Base-by-base conservation (phyloP, 2,888 invertebrate species). In the Erynnis tages region DNA sequence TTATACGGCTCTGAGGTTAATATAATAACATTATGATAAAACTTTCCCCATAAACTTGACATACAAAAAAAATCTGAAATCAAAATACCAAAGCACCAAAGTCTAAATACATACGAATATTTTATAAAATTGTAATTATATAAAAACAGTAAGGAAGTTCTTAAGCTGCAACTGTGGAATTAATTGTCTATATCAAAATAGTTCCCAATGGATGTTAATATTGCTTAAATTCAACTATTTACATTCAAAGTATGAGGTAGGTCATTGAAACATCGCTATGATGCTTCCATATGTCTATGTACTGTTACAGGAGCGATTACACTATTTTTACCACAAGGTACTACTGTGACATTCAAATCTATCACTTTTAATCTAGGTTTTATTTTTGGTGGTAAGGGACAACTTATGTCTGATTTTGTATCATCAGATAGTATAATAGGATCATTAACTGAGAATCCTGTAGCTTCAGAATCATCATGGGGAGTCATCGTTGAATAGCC, bases 401-500 rank as follows among this genome's bases (percentile, higher is more conserved):
- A 68, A 90, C 93, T 81, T 73, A 91, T 68, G 81, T 92, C 76
- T 63, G 89, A 89, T 55, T 87, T 87, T 0, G 89, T 88, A 55
- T 89, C 89, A 63, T 92, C 88, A 37, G 88, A 88, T 49, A 88
- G 64, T 56, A 93, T 79, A 27, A 91, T 84, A 0, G 93, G 92
- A 65, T 93, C 94, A 40, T 93, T 91, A 5, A 93, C 90, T 13
- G 93, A 94, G 62, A 95, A 94, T 5, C 94, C 94, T 60, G 95
- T 93, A 62, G 95, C 94, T 72, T 96, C 96, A 0, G 95, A 95
- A 71, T 96, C 96, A 69, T 97, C 96, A 65, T 96, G 96, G 1
- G 96, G 96, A 0, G 96, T 97, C 97, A 97, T 97, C 0, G 97
- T 97, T 2, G 96, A 97, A 80, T 98, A 98, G 1, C 98, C 98